Evolutionary conservation across 1,140 invertebrate genomes (phyloP).

Genomic region (Lepidotrigona ventralis): DNA sequence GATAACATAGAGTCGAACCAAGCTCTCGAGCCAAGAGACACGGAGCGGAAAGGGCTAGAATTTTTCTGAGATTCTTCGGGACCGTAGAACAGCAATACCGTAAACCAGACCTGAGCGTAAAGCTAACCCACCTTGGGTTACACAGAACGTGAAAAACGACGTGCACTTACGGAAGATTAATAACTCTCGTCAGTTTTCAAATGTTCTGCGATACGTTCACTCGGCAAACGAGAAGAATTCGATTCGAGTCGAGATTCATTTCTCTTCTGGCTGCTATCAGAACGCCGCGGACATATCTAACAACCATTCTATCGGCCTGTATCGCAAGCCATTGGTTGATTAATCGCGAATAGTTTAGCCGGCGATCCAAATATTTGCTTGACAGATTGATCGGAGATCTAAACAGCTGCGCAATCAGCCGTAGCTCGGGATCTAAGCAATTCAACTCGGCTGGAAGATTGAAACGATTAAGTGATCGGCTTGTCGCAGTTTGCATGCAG

Average conservation of each 20-base stretch:
- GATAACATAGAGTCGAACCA: no score
- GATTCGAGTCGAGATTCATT: background rate
- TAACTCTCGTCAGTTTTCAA: background rate
- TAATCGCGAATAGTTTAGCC: constrained; percentile 5
- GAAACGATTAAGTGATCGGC: background rate
- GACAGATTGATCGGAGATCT: constrained; percentile 19
- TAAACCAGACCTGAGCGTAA: no score
- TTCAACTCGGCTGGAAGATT: background rate
- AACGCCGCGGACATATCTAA: background rate
- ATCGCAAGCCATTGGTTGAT: background rate
- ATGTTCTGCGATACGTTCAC: background rate
- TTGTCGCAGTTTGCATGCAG: background rate
- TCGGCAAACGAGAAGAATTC: background rate
- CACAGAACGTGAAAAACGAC: background rate
- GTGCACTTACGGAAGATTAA: background rate
- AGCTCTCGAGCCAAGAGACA: no score
- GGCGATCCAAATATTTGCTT: constrained; percentile 30
- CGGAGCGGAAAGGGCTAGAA: no score
- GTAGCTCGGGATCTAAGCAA: background rate
- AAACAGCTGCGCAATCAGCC: constrained; percentile 21
- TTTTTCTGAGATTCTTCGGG: no score
- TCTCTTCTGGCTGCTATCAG: background rate
- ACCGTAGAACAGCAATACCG: no score
- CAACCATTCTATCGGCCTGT: background rate
- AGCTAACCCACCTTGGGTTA: no score